A percentile compares a stretch with the other conserved stretches of the same genome.
Conservation (phyloP, 1,140 invertebrate species). For the Leptinotarsa texana region DNA sequence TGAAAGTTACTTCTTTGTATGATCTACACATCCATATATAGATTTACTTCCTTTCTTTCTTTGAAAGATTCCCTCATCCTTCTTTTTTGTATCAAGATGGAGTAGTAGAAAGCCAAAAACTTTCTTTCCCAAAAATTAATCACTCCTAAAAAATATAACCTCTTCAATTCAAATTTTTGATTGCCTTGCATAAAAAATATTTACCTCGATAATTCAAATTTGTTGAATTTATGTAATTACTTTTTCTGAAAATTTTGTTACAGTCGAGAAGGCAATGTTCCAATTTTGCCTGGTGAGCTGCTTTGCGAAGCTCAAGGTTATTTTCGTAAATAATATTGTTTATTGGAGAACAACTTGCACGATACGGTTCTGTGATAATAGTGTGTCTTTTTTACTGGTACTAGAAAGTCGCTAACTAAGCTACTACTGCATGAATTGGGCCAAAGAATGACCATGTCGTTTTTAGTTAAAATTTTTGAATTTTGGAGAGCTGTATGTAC, state of each 20-base stretch:
- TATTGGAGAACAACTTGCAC: neutral
- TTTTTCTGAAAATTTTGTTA: neutral
- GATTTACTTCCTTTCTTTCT: too few species aligned
- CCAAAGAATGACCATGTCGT: slow-evolving; percentile 13
- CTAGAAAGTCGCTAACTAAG: neutral
- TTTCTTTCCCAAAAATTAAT: too few species aligned
- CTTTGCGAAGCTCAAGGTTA: neutral
- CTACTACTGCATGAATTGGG: neutral
- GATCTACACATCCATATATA: too few species aligned
- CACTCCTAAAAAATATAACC: too few species aligned
- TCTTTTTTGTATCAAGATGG: too few species aligned
- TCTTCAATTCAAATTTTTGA: too few species aligned
- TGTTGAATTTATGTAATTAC: neutral
- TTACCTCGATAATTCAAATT: neutral
- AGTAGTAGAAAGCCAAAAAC: too few species aligned
- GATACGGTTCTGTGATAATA: neutral
- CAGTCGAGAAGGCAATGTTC: neutral
- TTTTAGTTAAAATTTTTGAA: neutral
- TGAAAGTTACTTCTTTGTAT: too few species aligned
- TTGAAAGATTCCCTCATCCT: too few species aligned
- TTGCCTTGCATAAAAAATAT: too few species aligned
- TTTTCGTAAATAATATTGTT: slow-evolving; percentile 7
- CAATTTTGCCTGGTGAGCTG: slow-evolving; percentile 4
- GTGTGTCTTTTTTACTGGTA: neutral
- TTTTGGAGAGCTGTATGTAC: slow-evolving; percentile 3